Conservation (phyloP, 2,888 invertebrate species). For the Lydus trimaculatus region DNA sequence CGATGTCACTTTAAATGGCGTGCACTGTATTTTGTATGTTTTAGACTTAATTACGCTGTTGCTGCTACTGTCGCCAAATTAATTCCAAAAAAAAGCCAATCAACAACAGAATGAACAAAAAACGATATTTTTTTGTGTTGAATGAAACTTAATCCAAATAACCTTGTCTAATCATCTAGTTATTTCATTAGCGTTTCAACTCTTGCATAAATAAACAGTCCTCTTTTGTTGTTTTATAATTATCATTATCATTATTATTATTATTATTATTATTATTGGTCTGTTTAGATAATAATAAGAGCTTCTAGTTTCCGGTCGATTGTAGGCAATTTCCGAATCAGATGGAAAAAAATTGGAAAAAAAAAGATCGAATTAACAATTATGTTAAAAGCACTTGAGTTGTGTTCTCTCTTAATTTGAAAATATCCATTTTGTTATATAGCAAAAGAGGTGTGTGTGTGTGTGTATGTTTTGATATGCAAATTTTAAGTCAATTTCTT, state of each 20-base stretch:
- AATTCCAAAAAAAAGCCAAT: background rate
- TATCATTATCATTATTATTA: background rate
- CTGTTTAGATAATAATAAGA: background rate
- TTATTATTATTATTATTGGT: background rate
- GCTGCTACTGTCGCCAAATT: no score
- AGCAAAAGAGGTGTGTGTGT: no score
- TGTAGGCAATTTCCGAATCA: background rate
- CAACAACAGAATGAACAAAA: background rate
- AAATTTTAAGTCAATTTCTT: background rate
- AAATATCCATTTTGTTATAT: background rate
- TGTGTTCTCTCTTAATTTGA: background rate
- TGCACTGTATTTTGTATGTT: no score
- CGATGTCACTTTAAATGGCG: no score
- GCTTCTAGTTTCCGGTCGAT: background rate
- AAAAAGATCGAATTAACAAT: no score
- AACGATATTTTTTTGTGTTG: background rate
- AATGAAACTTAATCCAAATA: constrained; percentile 4
- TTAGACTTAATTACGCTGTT: no score
- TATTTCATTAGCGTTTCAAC: background rate
- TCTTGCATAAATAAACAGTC: background rate
- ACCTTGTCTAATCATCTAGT: background rate
- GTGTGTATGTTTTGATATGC: background rate
- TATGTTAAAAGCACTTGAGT: no score
- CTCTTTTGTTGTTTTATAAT: background rate
- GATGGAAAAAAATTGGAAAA: background rate